Base-by-base conservation (phyloP, 2,797 vertebrate genomes). In the Amblyopsis hoosieri region DNA sequence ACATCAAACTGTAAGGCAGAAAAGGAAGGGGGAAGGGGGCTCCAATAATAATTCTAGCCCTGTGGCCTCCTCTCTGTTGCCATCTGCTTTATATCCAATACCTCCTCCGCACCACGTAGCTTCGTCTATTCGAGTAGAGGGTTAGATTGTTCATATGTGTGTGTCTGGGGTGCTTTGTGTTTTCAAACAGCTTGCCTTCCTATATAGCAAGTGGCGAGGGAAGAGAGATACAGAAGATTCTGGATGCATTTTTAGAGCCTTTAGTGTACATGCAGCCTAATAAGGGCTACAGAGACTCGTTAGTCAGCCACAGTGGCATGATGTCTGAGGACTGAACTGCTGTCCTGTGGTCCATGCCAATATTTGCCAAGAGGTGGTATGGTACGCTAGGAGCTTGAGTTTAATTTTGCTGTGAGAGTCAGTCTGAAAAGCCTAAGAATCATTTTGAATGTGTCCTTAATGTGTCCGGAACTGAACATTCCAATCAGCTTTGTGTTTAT, bases 201-300 rank as follows among this genome's bases (percentile, higher is more conserved):
- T 54, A 51, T 56, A 68, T 51, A 62, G 42, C 62, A 60, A 59
- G 69, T 58, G 31, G 33, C 23, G 6, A 46, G 60, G 54, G 48
- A 66, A 13, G 53, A 57, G 64, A 55, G 57, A 45, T 63, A 1
- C 19, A 77, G 67, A 13, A 57, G 48, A 57, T 19, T 48, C 65
- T 66, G 65, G 64, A 47, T 12, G 23, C 9, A 29, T 31, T 29
- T 42, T 37, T 31, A 61, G 10, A 66, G 60, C 61, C 55, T 75
- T 64, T 63, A 67, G 69, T 66, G 80, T 66, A 82, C 65, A 49
- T 62, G 51, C 33, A 37, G 52, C 76, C 61, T 87, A 88, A 87
- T 83, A 77, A 86, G 79, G 82, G 75, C 88, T 77, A 69, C 68
- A 78, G 85, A 87, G 86, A 89, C 81, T 86, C 78, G 76, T 81